A percentile compares a stretch with the other conserved stretches of the same genome.
phyloP scores from a whole-genome alignment of 1,140 invertebrate genomes.

The Meloidogyne exigua region DNA sequence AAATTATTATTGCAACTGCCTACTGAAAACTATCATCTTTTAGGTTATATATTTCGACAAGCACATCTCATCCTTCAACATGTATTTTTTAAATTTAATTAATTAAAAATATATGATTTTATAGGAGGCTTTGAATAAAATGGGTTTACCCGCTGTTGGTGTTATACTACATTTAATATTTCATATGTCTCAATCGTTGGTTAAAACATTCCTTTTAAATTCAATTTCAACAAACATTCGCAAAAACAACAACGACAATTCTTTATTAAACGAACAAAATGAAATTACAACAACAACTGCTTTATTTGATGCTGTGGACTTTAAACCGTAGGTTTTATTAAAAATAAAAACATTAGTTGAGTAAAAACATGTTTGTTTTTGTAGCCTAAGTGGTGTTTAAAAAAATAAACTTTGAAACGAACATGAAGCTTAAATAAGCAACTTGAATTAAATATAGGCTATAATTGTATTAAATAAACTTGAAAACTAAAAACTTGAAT shows the following conservation, averaged over 20 bases:
- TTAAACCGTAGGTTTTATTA: slow-evolving; percentile 14
- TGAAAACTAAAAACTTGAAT: no score
- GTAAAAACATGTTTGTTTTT: slow-evolving; percentile 11
- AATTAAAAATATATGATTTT: slow-evolving; percentile 21
- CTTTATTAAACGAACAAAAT: background rate
- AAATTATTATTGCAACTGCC: slow-evolving; percentile 42
- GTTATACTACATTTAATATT: slow-evolving; percentile 53
- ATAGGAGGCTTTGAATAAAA: slow-evolving; percentile 52
- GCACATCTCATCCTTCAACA: slow-evolving; percentile 47
- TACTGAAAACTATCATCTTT: slow-evolving; percentile 48
- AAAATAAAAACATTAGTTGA: slow-evolving; percentile 18
- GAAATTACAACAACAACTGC: background rate
- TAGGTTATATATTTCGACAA: slow-evolving; percentile 53
- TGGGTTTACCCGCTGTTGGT: slow-evolving; percentile 48
- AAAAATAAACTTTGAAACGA: background rate
- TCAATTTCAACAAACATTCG: background rate
- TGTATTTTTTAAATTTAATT: slow-evolving; percentile 25
- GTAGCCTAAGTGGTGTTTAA: no score
- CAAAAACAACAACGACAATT: background rate
- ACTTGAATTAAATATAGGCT: no score
- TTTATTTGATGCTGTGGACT: slow-evolving; percentile 24
- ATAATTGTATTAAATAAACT: no score
- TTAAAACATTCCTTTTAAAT: slow-evolving; percentile 34
- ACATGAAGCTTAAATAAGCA: no score
- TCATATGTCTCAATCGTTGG: slow-evolving; percentile 38